Evolutionary conservation across 2,888 invertebrate genomes (phyloP), one percentile per base, ranked within the genome.

Genomic region (Matsumyia berberina): DNA sequence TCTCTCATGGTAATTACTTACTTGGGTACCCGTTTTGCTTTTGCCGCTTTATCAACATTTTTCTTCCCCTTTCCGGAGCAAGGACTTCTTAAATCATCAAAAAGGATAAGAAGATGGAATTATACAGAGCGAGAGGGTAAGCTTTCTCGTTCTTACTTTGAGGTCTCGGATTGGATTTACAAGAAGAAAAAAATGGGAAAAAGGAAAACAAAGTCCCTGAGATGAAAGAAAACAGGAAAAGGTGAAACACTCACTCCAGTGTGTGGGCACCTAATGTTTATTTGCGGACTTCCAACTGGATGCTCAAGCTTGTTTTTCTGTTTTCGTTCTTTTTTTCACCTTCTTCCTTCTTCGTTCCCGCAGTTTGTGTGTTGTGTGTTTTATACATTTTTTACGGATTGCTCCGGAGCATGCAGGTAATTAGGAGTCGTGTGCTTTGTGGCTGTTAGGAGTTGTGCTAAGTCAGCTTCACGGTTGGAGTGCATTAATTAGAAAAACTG

Each of bases 401-500:
- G 46, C 33, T 33, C 2, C n/a, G 5, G 19, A 33, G 35, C 46
- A 46, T 46, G 33, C 46, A 33, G 62, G 62, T 62, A 62, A 62
- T 62, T 62, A 62, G 62, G 62, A 46, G 33, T 19, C 17, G 62
- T 62, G 62, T 62, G 46, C 29, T 37, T 51, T 66, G 51, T 0
- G 37, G 37, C 29, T 64, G 29, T 8, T 11, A 12, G 31, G n/a
- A 66, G 39, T 37, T 53, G 60, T 70, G 35, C 55, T 78, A 55
- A 53, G 37, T 76, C 51, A 60, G 67, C 60, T 78, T 70, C 62
- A 53, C 70, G 55, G 62, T 70, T 78, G 46, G 39, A 53, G 70
- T 55, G 62, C 35, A 57, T 70, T 78, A 62, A 70, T 78, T 70
- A 46, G 37, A 57, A 55, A 39, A 35, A 46, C 31, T 53, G 53